Conservation (phyloP, 2,888 invertebrate species). For the Cataglyphis altisquamis region DNA sequence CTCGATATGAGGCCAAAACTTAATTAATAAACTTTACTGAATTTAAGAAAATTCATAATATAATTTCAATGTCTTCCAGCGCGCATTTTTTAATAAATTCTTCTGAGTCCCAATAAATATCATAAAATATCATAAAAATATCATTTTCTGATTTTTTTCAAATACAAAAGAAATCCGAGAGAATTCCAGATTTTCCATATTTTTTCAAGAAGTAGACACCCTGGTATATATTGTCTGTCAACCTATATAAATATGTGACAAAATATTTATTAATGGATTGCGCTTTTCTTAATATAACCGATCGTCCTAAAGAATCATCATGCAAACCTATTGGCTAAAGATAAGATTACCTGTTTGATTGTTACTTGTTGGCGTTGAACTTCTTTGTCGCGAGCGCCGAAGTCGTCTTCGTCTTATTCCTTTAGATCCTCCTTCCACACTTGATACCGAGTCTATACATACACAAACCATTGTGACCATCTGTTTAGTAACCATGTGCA, state of each 20-base stretch:
- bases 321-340: not conserved
- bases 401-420: slow-evolving; percentile 83
- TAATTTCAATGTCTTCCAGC: too few relatives aligned
- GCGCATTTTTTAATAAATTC: too few relatives aligned
- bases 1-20: too few relatives aligned
- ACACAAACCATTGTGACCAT: slow-evolving; percentile 86
- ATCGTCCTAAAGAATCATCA: slow-evolving; percentile 70
- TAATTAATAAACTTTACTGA: too few relatives aligned
- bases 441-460: slow-evolving; percentile 88
- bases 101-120: too few relatives aligned
- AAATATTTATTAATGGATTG: not conserved
- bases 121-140: too few relatives aligned
- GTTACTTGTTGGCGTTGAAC: slow-evolving; percentile 83
- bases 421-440: slow-evolving; percentile 88
- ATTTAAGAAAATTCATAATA: too few relatives aligned
- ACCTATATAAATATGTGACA: not conserved
- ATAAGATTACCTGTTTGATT: slow-evolving; percentile 81
- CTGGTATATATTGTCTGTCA: not conserved
- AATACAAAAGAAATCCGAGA: too few relatives aligned
- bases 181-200: too few relatives aligned
- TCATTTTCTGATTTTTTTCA: too few relatives aligned
- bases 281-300: slow-evolving; percentile 55
- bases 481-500: slow-evolving; percentile 63
- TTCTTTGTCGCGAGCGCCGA: slow-evolving; percentile 83
- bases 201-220: too few relatives aligned